Conservation (phyloP, 2,888 invertebrate genomes). For the Xylophagus ater region DNA sequence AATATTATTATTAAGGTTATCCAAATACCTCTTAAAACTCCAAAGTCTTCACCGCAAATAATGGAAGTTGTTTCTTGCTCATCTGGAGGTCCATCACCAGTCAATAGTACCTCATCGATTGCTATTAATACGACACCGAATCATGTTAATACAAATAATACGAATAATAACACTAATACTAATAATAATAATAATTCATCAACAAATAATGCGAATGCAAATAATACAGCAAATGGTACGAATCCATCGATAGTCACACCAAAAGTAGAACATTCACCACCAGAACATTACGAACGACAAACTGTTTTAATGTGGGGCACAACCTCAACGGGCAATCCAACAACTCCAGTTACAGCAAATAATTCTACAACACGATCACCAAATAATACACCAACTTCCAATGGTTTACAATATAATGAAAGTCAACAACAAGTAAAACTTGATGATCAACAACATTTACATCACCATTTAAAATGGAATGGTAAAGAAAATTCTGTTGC, state of each 20-base stretch:
- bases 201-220: constrained; percentile 16
- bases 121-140: constrained; percentile 16
- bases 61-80: constrained; percentile 40
- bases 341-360: constrained; percentile 18
- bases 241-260: constrained; percentile 27
- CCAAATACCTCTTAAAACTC: constrained; percentile 37
- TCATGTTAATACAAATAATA: constrained; percentile 12
- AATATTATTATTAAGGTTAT: constrained; percentile 8
- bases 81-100: constrained; percentile 37
- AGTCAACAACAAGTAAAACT: constrained; percentile 14
- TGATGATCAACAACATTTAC: constrained; percentile 12
- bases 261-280: constrained; percentile 33
- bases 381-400: constrained; percentile 34
- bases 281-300: constrained; percentile 51
- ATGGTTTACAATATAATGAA: constrained; percentile 28
- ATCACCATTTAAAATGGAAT: constrained; percentile 22
- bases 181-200: constrained; percentile 13
- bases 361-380: constrained; percentile 32
- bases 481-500: constrained; percentile 15
- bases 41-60: constrained; percentile 38
- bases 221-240: constrained; percentile 20
- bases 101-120: constrained; percentile 20
- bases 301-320: constrained; percentile 91
- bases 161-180: constrained; percentile 6
- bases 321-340: constrained; percentile 33